A percentile compares a stretch with the other conserved stretches of the same genome.
These are phyloP conservation scores for Fregetta grallaria DNA, from an alignment of 2,113 vertebrate species.

Conservation along the genomic window DNA sequence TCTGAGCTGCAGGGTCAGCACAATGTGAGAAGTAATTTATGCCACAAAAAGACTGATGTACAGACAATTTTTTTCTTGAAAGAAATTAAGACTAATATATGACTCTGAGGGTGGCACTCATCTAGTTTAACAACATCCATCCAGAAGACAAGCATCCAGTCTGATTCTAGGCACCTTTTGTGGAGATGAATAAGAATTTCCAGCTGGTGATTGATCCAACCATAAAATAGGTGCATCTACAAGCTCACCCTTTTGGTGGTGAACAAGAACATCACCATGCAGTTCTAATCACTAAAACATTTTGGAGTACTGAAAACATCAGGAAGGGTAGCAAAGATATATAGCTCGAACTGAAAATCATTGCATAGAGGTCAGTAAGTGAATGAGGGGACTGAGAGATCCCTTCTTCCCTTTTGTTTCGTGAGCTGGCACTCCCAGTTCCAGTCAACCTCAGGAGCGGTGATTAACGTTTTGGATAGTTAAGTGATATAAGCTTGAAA, in stretches of 20 bases:
- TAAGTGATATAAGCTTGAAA: not conserved
- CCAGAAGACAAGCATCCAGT: not conserved
- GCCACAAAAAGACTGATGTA: accelerated
- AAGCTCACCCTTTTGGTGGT: not conserved
- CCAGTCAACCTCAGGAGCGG: not conserved
- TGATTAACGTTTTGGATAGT: not conserved
- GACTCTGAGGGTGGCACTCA: not conserved
- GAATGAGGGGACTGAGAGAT: not conserved
- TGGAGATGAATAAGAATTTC: not conserved
- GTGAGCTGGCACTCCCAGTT: not conserved
- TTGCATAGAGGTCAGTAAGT: not conserved
- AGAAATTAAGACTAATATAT: not conserved
- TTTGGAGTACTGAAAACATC: not conserved
- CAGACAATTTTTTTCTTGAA: not conserved
- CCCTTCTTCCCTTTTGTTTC: not conserved
- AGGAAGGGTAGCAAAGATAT: not conserved
- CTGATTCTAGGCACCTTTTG: not conserved
- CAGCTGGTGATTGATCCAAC: not conserved
- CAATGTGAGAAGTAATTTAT: not conserved
- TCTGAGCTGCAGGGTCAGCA: not conserved
- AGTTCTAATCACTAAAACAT: not conserved
- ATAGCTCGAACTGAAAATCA: not conserved
- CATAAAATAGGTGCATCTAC: not conserved
- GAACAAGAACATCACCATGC: not conserved
- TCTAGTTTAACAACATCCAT: not conserved